Base-by-base conservation (phyloP, 2,797 vertebrate genomes). In the Eulemur coronatus region DNA sequence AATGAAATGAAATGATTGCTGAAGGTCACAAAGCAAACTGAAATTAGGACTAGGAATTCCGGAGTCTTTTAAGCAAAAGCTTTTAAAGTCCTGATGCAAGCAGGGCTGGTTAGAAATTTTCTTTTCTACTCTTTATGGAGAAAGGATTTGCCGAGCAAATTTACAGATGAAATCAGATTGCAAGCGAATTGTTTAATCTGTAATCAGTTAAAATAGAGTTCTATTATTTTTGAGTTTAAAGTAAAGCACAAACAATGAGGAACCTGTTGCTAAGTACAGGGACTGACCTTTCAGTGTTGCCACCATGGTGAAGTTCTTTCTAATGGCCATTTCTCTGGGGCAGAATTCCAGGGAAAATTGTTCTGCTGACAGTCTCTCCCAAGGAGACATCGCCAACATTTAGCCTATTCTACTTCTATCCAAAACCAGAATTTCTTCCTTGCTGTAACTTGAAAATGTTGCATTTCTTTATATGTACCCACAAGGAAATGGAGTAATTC, bases 61-160 rank as follows among this genome's bases (percentile, higher is more conserved):
- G 59, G 33, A 87, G 79, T 87, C 59, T 69, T 84, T 97, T 87
- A 93, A 87, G 59, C 30, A 80, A 67, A 95, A 92, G 55, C 48
- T 79, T 80, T 90, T 73, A 22, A 96, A 94, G 72, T 92, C 65
- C 75, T 85, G 73, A 57, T 78, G 96, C 75, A 94, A 72, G 94
- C 6, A 46, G 88, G 24, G n/a, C 78, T 84, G 48, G 52, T 96
- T 87, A 96, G 89, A 93, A 87, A 90, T 95, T 69, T 96, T 87
- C 48, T 63, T 84, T 93, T 88, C 43, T 94, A 18, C 28, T 55
- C 65, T 96, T 98, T 85, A 92, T 94, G 76, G 80, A 95, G 93
- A 96, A 96, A 96, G 84, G 94, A 94, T 96, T 97, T 97, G 87
- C 80, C 95, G 89, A 97, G 84, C 89, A 98, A 98, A 97, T 97